Percentiles rank a stretch among this genome's conserved stretches.
Conservation (phyloP, 1,140 invertebrate species). For the Diuraphis noxia region DNA sequence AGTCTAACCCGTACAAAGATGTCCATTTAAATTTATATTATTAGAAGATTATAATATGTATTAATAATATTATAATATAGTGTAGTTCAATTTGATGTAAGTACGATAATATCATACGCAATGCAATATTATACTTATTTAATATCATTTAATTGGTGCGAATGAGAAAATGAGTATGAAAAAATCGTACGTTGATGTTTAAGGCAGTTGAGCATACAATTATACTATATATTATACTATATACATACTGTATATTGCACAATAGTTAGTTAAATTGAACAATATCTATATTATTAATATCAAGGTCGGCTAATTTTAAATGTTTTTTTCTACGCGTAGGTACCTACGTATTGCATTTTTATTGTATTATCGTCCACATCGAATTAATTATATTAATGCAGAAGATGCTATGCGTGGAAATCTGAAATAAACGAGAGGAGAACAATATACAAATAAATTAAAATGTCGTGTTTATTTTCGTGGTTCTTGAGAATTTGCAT, state of each 20-base stretch:
- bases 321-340: background rate
- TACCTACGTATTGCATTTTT: background rate
- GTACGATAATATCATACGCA: too few species aligned
- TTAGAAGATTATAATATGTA: too few species aligned
- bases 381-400: background rate
- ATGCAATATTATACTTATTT: too few species aligned
- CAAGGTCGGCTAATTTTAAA: background rate
- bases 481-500: background rate
- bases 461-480: background rate
- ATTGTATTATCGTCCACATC: background rate
- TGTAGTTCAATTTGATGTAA: too few species aligned
- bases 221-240: background rate
- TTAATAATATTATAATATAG: too few species aligned
- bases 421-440: background rate
- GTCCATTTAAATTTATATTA: too few species aligned
- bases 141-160: too few species aligned
- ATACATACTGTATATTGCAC: too few species aligned
- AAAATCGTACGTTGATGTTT: background rate
- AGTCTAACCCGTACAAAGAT: too few species aligned
- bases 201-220: background rate
- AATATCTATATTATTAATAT: background rate
- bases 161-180: too few species aligned
- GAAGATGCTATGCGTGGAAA: background rate
- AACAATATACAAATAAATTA: conserved; percentile 3
- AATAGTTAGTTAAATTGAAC: background rate